Conservation (phyloP, 2,113 vertebrate species). For the Sisor rabdophorus region DNA sequence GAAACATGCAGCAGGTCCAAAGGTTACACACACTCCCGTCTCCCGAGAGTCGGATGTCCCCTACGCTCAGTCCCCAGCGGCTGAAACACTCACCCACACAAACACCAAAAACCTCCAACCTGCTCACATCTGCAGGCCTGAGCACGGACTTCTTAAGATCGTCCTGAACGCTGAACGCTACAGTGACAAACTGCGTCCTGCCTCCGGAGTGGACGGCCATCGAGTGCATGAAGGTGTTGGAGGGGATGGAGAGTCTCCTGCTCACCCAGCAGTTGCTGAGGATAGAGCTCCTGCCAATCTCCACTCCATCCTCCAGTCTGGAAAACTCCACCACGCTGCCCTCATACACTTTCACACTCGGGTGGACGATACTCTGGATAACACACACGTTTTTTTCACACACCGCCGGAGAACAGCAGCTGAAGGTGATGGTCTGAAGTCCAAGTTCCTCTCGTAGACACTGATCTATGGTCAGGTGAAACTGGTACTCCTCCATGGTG, state of each 20-base stretch:
- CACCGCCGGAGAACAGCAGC: slow-evolving; percentile 48
- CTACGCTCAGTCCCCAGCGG: slow-evolving; percentile 71
- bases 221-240: slow-evolving; percentile 76
- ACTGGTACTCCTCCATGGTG: slow-evolving; percentile 83
- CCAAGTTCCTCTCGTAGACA: slow-evolving; percentile 74
- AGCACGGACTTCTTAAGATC: slow-evolving; percentile 74
- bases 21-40: slow-evolving; percentile 62
- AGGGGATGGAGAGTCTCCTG: slow-evolving; percentile 63
- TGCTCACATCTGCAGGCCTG: slow-evolving; percentile 52
- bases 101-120: slow-evolving; percentile 70
- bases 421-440: slow-evolving; percentile 74
- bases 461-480: slow-evolving; percentile 75
- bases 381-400: slow-evolving; percentile 58
- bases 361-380: slow-evolving; percentile 76
- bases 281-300: slow-evolving; percentile 72
- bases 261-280: slow-evolving; percentile 74
- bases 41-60: slow-evolving; percentile 72
- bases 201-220: slow-evolving; percentile 66
- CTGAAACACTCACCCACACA: slow-evolving; percentile 68
- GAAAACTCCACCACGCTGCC: slow-evolving; percentile 83
- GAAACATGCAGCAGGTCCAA: slow-evolving; percentile 86
- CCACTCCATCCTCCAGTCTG: slow-evolving; percentile 70
- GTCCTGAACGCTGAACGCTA: slow-evolving; percentile 77
- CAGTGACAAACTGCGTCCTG: slow-evolving; percentile 67
- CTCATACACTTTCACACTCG: slow-evolving; percentile 64